Conservation (phyloP, 2,888 invertebrate genomes). For the Tipula confusa region DNA sequence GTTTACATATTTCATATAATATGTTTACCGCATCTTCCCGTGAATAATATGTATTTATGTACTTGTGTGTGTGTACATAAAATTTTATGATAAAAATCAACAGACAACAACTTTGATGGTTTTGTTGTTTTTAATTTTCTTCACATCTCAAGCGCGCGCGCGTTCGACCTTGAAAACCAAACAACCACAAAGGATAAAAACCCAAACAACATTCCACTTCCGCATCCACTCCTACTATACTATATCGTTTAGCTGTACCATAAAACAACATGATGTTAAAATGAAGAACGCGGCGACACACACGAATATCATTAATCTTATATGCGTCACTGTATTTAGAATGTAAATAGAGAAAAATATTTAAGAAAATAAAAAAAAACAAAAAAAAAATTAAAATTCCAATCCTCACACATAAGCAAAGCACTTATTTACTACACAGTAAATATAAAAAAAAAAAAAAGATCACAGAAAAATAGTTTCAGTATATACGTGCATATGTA, state of each 20-base stretch:
- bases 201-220: background rate
- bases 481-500: background rate
- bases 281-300: background rate
- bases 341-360: constrained; percentile 12
- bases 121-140: background rate
- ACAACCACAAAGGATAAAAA: constrained; percentile 20
- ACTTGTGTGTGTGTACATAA: no score
- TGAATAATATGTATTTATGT: background rate
- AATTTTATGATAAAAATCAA: constrained; percentile 7
- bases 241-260: background rate
- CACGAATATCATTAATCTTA: background rate
- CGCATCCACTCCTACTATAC: background rate
- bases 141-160: background rate
- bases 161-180: background rate
- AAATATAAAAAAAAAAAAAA: background rate
- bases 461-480: constrained; percentile 15
- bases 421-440: background rate
- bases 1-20: background rate
- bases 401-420: constrained; percentile 3
- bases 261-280: background rate
- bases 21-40: no score
- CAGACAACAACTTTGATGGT: background rate
- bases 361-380: no score
- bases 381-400: background rate
- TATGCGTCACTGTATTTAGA: constrained; percentile 25